Base-by-base conservation (phyloP, 2,888 invertebrate genomes). In the Pterostichus madidus region DNA sequence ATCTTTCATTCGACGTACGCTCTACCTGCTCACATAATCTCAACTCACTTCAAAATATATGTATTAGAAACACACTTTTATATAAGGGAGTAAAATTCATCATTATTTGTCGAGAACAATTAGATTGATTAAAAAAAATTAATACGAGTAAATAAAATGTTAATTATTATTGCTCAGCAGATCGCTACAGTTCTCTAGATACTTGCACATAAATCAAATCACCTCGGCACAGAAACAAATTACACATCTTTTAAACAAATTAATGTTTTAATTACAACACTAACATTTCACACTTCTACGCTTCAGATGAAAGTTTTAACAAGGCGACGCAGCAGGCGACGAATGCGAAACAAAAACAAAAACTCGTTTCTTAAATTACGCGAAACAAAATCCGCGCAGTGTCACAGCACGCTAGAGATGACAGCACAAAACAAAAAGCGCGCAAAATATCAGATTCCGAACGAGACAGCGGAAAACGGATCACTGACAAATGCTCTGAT, bases 331-430 rank as follows among this genome's bases (percentile, higher is more conserved):
- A 44, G 64, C 35, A 64, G 64, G 35, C 64, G 64, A 35, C 13
- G 64, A 64, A 52, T 24, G 46, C 7, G 32, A 76, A 76, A 76
- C 17, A 71, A 71, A 61, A 44, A 71, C 39, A 71, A 76, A 76
- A 53, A 56, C 76, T 76, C 56, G 44, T 75, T 76, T 76, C 49
- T 76, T 56, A 76, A 76, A 76, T 76, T 76, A 53, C 76, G 31
- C 13, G 76, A 76, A 76, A 76, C 76, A 56, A 76, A 76, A 76
- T 76, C 76, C 56, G 76, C 53, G 52, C 75, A 52, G 49, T 56
- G 76, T 39, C 39, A 39, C 39, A 39, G 39, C 39, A 39, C 39
- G 39, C 39, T 39, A 39, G 35, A 35, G 76, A 76, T 56, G 56
- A 71, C 68, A 71, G 44, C 68, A 15, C 5, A 44, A 8, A 17